These are phyloP conservation scores for Cynopterus brachyotis DNA, from an alignment of 2,113 vertebrate genomes.

Conservation along the genomic window DNA sequence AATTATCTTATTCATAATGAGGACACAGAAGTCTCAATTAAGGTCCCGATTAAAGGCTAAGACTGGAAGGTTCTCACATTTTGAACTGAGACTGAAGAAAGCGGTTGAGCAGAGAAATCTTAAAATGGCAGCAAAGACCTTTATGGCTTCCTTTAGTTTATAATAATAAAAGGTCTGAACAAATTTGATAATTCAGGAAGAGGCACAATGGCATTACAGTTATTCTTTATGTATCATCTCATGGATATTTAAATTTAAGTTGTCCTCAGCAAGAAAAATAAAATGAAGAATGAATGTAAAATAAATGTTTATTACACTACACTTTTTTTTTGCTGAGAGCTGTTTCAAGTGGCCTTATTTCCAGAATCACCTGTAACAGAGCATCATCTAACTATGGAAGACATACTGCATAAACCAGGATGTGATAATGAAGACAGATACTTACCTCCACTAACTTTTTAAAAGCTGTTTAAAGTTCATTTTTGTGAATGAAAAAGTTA, in stretches of 20 bases:
- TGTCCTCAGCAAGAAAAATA: constrained; percentile 19
- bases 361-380: constrained; percentile 20
- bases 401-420: neutral
- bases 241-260: neutral
- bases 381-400: neutral
- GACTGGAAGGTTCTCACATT: constrained; percentile 40
- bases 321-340: constrained; percentile 9
- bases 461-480: neutral
- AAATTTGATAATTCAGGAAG: neutral
- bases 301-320: neutral
- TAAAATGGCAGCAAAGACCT: neutral
- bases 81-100: neutral
- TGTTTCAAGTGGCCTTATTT: neutral
- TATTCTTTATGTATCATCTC: neutral
- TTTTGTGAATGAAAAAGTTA: neutral
- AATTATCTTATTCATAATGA: constrained; percentile 66
- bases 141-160: neutral
- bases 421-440: constrained; percentile 15
- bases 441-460: neutral
- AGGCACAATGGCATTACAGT: neutral
- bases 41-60: constrained; percentile 21
- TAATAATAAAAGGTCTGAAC: neutral
- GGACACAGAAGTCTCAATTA: constrained; percentile 52
- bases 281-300: constrained; percentile 12
- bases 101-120: neutral